These are phyloP conservation scores for Poliocrania exsul DNA, from an alignment of 2,797 vertebrate genomes.

Conservation along the genomic window DNA sequence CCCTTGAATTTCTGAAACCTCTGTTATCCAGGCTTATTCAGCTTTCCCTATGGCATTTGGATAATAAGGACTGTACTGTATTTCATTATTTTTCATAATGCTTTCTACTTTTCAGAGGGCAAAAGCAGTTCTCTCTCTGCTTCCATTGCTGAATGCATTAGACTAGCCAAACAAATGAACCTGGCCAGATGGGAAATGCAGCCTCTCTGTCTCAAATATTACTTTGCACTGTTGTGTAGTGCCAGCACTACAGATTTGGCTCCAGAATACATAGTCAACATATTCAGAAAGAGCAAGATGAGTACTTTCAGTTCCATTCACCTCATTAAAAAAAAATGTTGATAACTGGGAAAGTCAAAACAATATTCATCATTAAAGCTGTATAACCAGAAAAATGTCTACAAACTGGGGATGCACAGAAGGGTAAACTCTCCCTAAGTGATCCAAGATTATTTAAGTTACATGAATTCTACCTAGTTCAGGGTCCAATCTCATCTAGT, in stretches of 20 bases:
- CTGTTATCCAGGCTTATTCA: background rate
- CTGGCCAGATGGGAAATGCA: constrained; percentile 2
- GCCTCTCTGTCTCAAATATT: background rate
- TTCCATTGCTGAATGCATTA: background rate
- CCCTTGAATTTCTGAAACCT: constrained; percentile 1
- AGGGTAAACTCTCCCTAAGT: background rate
- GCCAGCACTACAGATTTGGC: background rate
- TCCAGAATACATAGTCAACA: background rate
- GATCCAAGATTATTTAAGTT: background rate
- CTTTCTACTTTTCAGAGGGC: constrained; percentile 9
- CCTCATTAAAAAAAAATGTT: background rate
- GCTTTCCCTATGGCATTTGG: background rate
- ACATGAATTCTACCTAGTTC: background rate
- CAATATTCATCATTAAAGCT: background rate
- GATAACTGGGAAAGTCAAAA: background rate
- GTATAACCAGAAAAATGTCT: background rate
- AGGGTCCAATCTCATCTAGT: background rate
- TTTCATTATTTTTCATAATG: constrained; percentile 37
- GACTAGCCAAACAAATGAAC: background rate
- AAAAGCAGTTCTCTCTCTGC: background rate
- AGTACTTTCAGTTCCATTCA: background rate
- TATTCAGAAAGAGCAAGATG: background rate
- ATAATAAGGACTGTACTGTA: background rate
- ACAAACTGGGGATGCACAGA: background rate
- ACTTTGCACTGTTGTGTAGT: background rate